A percentile compares a stretch with the other conserved stretches of the same genome.
phyloP scores from a whole-genome alignment of 2,797 vertebrate genomes.

The Spheniscus humboldti region DNA sequence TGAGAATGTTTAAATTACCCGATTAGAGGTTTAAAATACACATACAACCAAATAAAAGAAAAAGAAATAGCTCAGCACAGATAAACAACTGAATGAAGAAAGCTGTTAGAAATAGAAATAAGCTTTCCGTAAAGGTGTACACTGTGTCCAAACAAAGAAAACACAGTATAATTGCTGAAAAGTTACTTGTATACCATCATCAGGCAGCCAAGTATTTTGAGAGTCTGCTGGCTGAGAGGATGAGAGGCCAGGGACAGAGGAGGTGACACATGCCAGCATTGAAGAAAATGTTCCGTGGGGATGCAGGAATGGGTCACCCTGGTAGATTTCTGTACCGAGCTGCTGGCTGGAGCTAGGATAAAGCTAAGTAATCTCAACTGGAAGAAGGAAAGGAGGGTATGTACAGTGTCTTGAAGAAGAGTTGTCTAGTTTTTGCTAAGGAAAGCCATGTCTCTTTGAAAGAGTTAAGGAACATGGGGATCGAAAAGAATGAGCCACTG shows the following conservation, averaged over 20 bases:
- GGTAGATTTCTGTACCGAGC: accelerated
- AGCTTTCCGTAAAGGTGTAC: background rate
- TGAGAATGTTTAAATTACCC: background rate
- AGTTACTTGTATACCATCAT: background rate
- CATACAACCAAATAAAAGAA: background rate
- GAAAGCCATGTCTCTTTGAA: background rate
- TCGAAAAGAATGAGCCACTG: background rate
- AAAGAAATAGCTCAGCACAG: background rate
- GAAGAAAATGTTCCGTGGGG: background rate
- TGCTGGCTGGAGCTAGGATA: background rate
- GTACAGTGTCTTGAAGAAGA: background rate
- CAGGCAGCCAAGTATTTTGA: background rate
- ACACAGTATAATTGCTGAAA: background rate
- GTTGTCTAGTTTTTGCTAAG: background rate
- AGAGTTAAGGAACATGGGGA: background rate
- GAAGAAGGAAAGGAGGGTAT: background rate
- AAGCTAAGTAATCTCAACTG: background rate
- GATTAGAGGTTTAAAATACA: background rate
- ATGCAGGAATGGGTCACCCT: background rate
- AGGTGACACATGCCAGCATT: background rate
- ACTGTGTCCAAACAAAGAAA: background rate
- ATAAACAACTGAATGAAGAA: background rate
- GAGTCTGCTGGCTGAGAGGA: background rate
- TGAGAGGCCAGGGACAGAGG: background rate
- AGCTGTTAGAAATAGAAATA: background rate